These are phyloP conservation scores for Drosophila phalerata DNA, from an alignment of 2,888 invertebrate species.

Conservation along the genomic window DNA sequence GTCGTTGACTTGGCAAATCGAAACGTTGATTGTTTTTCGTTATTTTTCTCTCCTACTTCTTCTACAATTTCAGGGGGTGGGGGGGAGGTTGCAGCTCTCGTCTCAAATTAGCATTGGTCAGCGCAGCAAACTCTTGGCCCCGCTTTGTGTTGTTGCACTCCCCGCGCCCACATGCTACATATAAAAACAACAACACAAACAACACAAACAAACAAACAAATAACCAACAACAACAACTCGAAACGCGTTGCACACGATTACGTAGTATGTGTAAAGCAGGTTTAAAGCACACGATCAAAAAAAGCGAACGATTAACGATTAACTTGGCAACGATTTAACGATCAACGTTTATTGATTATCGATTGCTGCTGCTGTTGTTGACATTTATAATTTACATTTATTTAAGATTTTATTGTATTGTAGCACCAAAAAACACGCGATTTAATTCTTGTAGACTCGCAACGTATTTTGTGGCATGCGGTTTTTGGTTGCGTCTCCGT, in stretches of 20 bases:
- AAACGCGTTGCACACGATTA: slow-evolving; percentile 29
- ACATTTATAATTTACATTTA: background rate
- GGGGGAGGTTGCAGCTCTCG: slow-evolving; percentile 14
- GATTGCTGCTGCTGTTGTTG: slow-evolving; percentile 6
- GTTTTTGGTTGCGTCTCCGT: slow-evolving; percentile 15
- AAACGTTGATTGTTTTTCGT: slow-evolving; percentile 54
- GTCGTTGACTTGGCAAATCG: slow-evolving; percentile 46
- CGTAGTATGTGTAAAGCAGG: slow-evolving; percentile 45
- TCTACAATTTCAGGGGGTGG: background rate
- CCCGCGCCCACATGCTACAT: slow-evolving; percentile 34
- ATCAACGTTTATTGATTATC: slow-evolving; percentile 20
- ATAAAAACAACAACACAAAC: background rate
- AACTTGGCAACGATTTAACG: slow-evolving; percentile 20
- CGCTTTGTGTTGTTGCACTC: slow-evolving; percentile 10
- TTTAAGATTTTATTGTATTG: background rate
- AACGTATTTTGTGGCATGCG: slow-evolving; percentile 19
- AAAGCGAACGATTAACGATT: slow-evolving; percentile 23
- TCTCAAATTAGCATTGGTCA: slow-evolving; percentile 52
- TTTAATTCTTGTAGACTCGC: slow-evolving; percentile 5
- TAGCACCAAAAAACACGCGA: slow-evolving; percentile 36
- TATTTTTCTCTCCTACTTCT: background rate
- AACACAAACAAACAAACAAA: background rate
- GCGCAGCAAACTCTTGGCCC: slow-evolving; percentile 21
- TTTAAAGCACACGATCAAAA: slow-evolving; percentile 44
- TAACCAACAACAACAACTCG: slow-evolving; percentile 3